Evolutionary conservation across 2,888 invertebrate species (phyloP).

Genomic region (Philhelius pedissequus): DNA sequence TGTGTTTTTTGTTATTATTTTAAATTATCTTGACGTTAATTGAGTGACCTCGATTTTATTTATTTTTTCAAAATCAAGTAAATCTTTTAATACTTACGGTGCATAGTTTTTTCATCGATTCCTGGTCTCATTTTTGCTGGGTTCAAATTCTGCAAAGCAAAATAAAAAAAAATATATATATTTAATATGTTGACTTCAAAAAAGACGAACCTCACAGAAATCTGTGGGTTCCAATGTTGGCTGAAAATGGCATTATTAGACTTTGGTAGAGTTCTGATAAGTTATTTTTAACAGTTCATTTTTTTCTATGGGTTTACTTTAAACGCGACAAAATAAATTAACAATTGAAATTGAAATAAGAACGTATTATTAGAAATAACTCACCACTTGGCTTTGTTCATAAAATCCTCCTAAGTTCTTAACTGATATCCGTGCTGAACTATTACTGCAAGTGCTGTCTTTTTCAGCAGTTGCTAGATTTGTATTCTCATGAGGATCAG

Average conservation of each 20-base stretch:
- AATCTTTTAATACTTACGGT: slow-evolving; percentile 24
- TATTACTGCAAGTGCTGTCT: slow-evolving; percentile 38
- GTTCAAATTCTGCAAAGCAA: slow-evolving; percentile 18
- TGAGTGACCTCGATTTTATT: background rate
- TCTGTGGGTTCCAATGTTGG: background rate
- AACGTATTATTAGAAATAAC: background rate
- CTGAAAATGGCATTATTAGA: too few relatives aligned
- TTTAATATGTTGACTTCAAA: background rate
- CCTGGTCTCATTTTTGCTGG: background rate
- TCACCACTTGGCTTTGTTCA: slow-evolving; percentile 27
- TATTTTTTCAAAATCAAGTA: background rate
- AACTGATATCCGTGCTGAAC: slow-evolving; percentile 34
- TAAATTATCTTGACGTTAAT: background rate
- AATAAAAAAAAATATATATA: background rate
- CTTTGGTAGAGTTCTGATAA: too few relatives aligned
- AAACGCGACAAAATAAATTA: too few relatives aligned
- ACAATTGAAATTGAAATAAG: too few relatives aligned
- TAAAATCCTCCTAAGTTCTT: slow-evolving; percentile 34
- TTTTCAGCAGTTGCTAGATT: background rate
- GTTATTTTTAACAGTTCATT: too few relatives aligned
- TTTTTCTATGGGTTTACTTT: too few relatives aligned
- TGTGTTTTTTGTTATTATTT: background rate
- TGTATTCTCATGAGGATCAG: slow-evolving; percentile 8
- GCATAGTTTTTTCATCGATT: slow-evolving; percentile 5
- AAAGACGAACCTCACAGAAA: too few relatives aligned